Percentiles rank a stretch among this genome's conserved stretches.
phyloP scores from a whole-genome alignment of 2,113 vertebrate genomes.

The Anser brachyrhynchus region DNA sequence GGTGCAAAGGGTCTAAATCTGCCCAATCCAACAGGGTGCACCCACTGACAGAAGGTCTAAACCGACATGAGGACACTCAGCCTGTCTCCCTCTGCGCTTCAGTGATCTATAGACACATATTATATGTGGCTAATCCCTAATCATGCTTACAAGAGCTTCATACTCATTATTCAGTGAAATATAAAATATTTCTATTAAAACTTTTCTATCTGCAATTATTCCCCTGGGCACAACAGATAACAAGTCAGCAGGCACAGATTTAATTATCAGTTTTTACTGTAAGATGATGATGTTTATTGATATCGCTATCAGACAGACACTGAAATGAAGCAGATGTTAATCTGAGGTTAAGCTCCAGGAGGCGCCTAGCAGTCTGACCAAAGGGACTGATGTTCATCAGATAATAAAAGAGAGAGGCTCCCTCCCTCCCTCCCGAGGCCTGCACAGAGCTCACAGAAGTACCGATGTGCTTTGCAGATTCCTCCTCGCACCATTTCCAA shows the following conservation, averaged over 20 bases:
- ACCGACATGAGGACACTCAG: not conserved
- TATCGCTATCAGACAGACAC: slow-evolving; percentile 63
- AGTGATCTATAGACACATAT: not conserved
- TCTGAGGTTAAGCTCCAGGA: slow-evolving; percentile 61
- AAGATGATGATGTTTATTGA: slow-evolving; percentile 66
- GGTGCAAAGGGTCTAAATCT: not conserved
- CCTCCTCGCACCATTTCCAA: not conserved
- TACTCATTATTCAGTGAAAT: not conserved
- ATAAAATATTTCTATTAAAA: slow-evolving; percentile 5
- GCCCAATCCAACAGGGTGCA: not conserved
- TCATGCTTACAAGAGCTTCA: not conserved
- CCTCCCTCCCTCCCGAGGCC: not conserved
- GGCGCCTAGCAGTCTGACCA: slow-evolving; percentile 67
- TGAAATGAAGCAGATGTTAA: slow-evolving; percentile 66
- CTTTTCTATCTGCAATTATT: slow-evolving; percentile 41
- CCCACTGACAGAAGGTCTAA: not conserved
- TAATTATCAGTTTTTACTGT: slow-evolving; percentile 61
- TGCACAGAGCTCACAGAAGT: not conserved
- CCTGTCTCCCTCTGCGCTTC: not conserved
- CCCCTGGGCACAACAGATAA: slow-evolving; percentile 8
- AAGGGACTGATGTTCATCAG: slow-evolving; percentile 65
- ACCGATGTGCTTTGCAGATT: not conserved
- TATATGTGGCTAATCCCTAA: not conserved
- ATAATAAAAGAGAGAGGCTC: slow-evolving; percentile 46
- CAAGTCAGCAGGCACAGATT: slow-evolving; percentile 41